A percentile compares a stretch with the other conserved stretches of the same genome.
phyloP scores from a whole-genome alignment of 1,140 invertebrate species.

The Musca domestica region DNA sequence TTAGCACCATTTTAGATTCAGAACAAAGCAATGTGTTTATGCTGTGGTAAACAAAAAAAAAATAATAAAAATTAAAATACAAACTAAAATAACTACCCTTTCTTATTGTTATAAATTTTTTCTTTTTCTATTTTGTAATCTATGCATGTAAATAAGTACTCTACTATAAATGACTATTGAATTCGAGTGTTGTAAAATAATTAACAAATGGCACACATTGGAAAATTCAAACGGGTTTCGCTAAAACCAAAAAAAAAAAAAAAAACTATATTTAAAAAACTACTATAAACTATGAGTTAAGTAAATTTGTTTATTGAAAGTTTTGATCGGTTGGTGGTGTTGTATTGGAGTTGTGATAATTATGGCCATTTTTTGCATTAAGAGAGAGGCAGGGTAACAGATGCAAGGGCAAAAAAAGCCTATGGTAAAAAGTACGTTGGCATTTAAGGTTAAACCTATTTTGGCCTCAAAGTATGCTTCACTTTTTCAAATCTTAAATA shows the following conservation, averaged over 20 bases:
- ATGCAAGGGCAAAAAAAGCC: no score
- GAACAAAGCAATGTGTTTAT: background rate
- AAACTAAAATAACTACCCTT: background rate
- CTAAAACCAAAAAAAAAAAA: background rate
- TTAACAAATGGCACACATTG: conserved; percentile 10
- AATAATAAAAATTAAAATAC: background rate
- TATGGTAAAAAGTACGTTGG: no score
- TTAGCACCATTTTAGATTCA: conserved; percentile 20
- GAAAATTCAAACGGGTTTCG: conserved; percentile 10
- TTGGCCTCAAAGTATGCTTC: no score
- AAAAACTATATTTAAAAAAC: background rate
- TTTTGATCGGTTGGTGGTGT: background rate
- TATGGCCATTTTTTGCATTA: no score
- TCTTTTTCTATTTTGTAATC: background rate
- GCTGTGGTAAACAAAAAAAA: background rate
- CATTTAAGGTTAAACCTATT: no score
- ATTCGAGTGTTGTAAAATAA: background rate
- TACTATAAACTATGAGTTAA: background rate
- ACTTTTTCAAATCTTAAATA: no score
- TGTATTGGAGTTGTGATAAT: background rate
- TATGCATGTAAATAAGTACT: background rate
- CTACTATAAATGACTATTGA: conserved; percentile 4
- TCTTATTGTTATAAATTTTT: background rate
- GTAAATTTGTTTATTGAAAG: background rate
- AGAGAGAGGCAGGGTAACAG: no score